Percentiles rank a stretch among this genome's conserved stretches.
Evolutionary conservation across 2,888 invertebrate species (phyloP).

Genomic region (Tachina lurida): DNA sequence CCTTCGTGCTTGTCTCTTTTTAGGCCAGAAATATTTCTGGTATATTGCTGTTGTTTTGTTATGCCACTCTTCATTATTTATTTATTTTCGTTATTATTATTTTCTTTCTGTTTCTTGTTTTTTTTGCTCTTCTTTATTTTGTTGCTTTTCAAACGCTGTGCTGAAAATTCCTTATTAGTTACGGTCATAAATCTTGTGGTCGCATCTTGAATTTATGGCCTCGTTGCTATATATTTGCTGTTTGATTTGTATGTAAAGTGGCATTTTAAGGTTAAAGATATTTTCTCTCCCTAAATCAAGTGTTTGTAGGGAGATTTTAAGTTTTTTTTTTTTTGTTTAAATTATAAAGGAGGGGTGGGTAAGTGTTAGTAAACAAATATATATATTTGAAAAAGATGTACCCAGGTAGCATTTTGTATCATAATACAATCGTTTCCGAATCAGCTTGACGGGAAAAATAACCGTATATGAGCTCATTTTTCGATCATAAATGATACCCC

Average conservation of each 20-base stretch:
- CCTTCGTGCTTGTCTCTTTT: conserved; percentile 5
- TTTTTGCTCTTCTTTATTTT: not conserved
- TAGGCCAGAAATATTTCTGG: conserved; percentile 38
- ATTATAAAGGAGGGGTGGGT: conserved; percentile 3
- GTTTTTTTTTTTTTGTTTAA: not conserved
- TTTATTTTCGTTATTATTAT: not conserved
- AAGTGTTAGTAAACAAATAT: not conserved
- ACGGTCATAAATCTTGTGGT: conserved; percentile 82
- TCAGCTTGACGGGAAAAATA: no score
- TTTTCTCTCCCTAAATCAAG: conserved; percentile 50
- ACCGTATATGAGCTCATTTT: no score
- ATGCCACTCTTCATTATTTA: conserved; percentile 7
- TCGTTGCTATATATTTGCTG: conserved; percentile 62
- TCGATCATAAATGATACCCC: no score
- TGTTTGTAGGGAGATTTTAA: conserved; percentile 48
- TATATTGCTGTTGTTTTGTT: conserved; percentile 9
- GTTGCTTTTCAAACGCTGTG: conserved; percentile 48
- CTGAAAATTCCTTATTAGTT: conserved; percentile 80
- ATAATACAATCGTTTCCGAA: no score
- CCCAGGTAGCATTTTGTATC: no score
- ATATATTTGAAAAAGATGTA: not conserved
- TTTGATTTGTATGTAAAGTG: conserved; percentile 71
- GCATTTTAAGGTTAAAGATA: conserved; percentile 68
- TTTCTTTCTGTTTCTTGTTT: not conserved
- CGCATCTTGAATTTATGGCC: conserved; percentile 82